phyloP scores from a whole-genome alignment of 2,888 invertebrate species.

The Proisotoma minuta region DNA sequence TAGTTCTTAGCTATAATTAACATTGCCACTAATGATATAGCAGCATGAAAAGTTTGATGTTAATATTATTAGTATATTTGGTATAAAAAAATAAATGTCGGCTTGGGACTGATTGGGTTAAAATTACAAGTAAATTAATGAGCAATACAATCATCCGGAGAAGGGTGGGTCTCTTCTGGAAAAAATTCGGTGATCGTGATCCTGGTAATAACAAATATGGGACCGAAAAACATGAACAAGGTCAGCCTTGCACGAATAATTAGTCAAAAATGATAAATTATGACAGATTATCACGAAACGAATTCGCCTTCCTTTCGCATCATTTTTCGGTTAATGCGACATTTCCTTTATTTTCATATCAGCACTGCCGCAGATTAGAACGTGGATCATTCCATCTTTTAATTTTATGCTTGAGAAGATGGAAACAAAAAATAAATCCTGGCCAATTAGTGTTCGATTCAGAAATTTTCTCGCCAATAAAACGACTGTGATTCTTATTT shows the following conservation, averaged over 20 bases:
- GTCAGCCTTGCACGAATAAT: background rate
- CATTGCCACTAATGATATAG: too few species aligned
- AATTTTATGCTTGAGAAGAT: too few species aligned
- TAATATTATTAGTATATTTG: too few species aligned
- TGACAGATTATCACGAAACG: slow-evolving; percentile 5
- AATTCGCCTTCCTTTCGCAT: background rate
- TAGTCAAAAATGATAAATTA: slow-evolving; percentile 5
- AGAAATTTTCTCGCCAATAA: too few species aligned
- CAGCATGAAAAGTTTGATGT: too few species aligned
- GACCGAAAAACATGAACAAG: background rate
- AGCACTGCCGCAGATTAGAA: too few species aligned
- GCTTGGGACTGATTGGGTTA: background rate
- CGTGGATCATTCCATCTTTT: too few species aligned
- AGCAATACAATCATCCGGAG: background rate
- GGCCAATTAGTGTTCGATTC: too few species aligned
- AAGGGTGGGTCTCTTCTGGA: background rate
- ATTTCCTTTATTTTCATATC: background rate
- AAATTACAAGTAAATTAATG: background rate
- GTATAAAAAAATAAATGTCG: too few species aligned
- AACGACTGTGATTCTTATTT: background rate
- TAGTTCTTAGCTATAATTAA: too few species aligned
- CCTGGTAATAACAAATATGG: background rate
- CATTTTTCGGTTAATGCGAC: background rate
- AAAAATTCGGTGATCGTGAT: background rate
- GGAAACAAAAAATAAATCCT: too few species aligned